Percentiles rank a stretch among this genome's conserved stretches.
Conservation (phyloP, 2,113 vertebrate genomes). For the Cephalopholis sonnerati region DNA sequence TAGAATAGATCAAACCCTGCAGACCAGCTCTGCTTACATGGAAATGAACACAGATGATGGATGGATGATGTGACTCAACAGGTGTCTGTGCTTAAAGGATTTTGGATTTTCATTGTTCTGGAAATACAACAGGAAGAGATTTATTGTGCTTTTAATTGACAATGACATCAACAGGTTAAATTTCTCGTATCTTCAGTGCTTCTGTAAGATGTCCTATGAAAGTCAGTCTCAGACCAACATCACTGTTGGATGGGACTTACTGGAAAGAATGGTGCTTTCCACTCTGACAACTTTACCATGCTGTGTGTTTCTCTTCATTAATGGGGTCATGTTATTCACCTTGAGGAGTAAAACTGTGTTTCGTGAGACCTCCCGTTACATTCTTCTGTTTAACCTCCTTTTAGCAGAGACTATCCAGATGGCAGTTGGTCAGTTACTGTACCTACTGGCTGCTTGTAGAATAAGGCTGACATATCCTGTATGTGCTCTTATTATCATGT, state of each 20-base stretch:
- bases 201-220: neutral
- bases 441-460: slow-evolving; percentile 1
- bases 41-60: neutral
- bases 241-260: neutral
- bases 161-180: no score
- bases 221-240: slow-evolving; percentile 3
- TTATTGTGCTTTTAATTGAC: neutral
- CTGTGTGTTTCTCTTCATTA: slow-evolving; percentile 57
- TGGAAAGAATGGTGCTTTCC: neutral
- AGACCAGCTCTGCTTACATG: neutral
- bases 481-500: slow-evolving; percentile 45
- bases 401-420: slow-evolving; percentile 65
- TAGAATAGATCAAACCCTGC: neutral
- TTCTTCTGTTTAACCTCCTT: slow-evolving; percentile 71
- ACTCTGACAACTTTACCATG: slow-evolving; percentile 4
- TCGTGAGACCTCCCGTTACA: slow-evolving; percentile 59
- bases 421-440: slow-evolving; percentile 38
- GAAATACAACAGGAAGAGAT: neutral
- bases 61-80: neutral
- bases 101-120: neutral
- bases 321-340: slow-evolving; percentile 45
- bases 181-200: neutral
- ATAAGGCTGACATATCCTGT: slow-evolving; percentile 12
- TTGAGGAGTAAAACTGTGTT: slow-evolving; percentile 52
- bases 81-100: neutral